These are phyloP conservation scores for Psix sp. DNA, from an alignment of 1,140 invertebrate species.

Conservation along the genomic window DNA sequence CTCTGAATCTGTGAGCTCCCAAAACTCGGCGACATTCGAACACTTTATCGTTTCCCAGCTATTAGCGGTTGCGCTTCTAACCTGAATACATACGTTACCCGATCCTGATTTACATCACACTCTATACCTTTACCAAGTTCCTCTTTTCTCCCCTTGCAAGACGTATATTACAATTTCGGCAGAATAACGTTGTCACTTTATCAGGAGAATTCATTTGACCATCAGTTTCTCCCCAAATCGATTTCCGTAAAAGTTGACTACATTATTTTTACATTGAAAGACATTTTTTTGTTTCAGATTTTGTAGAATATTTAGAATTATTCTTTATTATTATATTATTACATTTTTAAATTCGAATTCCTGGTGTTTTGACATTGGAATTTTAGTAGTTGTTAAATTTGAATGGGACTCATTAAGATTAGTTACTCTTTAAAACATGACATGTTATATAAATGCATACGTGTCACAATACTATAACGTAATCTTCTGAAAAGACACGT, in stretches of 20 bases:
- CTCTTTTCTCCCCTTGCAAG: slow-evolving; percentile 49
- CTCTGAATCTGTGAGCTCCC: too few species aligned
- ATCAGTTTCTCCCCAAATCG: slow-evolving; percentile 10
- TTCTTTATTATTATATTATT: too few species aligned
- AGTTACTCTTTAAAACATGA: neutral
- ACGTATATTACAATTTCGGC: slow-evolving; percentile 46
- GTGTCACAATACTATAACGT: neutral
- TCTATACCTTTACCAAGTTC: slow-evolving; percentile 36
- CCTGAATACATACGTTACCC: slow-evolving; percentile 62
- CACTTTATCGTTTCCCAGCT: slow-evolving; percentile 56
- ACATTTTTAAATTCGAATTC: too few species aligned
- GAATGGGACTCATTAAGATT: too few species aligned
- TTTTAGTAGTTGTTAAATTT: too few species aligned
- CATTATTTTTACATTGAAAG: too few species aligned
- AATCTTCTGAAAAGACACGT: slow-evolving; percentile 31
- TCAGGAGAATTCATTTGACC: slow-evolving; percentile 21
- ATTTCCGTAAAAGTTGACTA: slow-evolving; percentile 13
- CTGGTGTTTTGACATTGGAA: too few species aligned
- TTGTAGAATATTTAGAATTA: too few species aligned
- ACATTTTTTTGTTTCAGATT: too few species aligned
- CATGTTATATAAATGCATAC: slow-evolving; percentile 12
- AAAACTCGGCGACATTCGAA: too few species aligned
- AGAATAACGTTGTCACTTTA: slow-evolving; percentile 29
- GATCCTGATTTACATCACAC: slow-evolving; percentile 53
- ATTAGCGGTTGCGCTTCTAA: slow-evolving; percentile 59